A percentile compares a stretch with the other conserved stretches of the same genome.
These are phyloP conservation scores for Microctenopoma lineatum DNA, from an alignment of 2,797 vertebrate genomes.

Conservation along the genomic window DNA sequence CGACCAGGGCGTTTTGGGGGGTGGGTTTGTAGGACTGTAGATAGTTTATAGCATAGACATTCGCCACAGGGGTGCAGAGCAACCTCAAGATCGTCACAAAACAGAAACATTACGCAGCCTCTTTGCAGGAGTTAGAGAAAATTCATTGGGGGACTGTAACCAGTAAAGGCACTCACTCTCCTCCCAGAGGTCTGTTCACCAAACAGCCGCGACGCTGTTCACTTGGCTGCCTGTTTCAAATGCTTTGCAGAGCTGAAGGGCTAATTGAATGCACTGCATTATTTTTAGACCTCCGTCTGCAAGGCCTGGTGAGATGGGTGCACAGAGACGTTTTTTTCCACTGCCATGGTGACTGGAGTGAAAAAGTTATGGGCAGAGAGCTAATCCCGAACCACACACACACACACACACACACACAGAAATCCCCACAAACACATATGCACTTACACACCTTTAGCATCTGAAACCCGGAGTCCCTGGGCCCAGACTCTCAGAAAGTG, in stretches of 20 bases:
- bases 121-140: conserved; percentile 17
- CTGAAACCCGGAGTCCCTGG: conserved; percentile 54
- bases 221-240: conserved; percentile 64
- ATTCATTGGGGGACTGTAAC: conserved; percentile 25
- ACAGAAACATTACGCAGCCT: conserved; percentile 9
- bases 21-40: background rate
- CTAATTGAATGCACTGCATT: conserved; percentile 68
- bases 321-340: conserved; percentile 64
- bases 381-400: conserved; percentile 54
- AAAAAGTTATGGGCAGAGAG: conserved; percentile 61
- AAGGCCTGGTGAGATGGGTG: conserved; percentile 51
- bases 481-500: conserved; percentile 56
- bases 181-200: conserved; percentile 53
- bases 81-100: conserved; percentile 14
- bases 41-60: conserved; percentile 4
- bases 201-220: conserved; percentile 50
- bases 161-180: conserved; percentile 40
- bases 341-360: conserved; percentile 58
- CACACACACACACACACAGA: conserved; percentile 15
- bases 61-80: conserved; percentile 22
- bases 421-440: conserved; percentile 16
- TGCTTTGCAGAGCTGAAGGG: conserved; percentile 54
- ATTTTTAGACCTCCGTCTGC: conserved; percentile 65
- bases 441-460: conserved; percentile 56
- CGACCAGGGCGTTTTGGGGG: background rate